These are phyloP conservation scores for Anoplius nigerrimus DNA, from an alignment of 2,888 invertebrate species.

Conservation along the genomic window DNA sequence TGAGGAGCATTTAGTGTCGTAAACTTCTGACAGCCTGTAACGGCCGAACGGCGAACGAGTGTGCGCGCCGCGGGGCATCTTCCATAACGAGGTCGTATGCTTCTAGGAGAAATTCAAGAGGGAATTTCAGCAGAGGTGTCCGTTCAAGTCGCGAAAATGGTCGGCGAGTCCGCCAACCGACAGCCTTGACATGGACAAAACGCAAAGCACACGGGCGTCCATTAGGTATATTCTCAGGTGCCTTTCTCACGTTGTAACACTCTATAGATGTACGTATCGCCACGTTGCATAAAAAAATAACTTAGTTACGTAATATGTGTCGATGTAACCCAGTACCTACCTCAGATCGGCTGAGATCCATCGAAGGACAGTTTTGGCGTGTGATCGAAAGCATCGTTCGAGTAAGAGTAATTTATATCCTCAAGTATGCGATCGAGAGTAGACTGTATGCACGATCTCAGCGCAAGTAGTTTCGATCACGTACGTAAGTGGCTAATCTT, in stretches of 20 bases:
- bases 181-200: constrained; percentile 65
- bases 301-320: not conserved
- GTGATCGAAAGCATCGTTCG: no score
- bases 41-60: no score
- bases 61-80: no score
- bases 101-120: constrained; percentile 86
- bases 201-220: constrained; percentile 61
- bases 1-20: not conserved
- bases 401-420: no score
- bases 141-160: constrained; percentile 75
- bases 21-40: not conserved
- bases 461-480: no score
- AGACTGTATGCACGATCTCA: no score
- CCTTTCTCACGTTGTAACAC: constrained; percentile 23
- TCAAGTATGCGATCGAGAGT: no score
- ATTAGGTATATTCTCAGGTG: constrained; percentile 59
- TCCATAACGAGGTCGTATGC: not conserved
- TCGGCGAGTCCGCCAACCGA: constrained; percentile 60
- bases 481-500: no score
- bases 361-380: no score
- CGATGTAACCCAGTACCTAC: not conserved
- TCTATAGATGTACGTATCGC: not conserved
- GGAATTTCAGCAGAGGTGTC: constrained; percentile 84
- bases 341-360: no score
- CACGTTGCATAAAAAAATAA: not conserved